Evolutionary conservation across 1,140 invertebrate species (phyloP).

Genomic region (Lepeophtheirus salmonis): DNA sequence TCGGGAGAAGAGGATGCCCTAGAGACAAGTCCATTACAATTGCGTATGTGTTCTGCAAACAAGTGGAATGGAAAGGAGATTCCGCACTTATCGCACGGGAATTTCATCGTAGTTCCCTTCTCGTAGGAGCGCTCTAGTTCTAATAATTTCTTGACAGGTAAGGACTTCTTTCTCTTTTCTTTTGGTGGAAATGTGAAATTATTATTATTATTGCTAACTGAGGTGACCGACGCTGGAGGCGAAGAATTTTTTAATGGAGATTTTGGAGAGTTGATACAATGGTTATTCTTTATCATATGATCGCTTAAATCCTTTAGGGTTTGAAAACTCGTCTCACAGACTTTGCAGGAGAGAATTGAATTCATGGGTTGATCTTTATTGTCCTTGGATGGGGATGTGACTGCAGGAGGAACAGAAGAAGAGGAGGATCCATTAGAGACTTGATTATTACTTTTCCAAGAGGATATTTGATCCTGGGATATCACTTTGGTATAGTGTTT

Average conservation of each 20-base stretch:
- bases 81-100: slow-evolving; percentile 83
- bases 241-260: no score
- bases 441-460: slow-evolving; percentile 74
- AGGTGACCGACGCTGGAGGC: slow-evolving; percentile 55
- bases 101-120: slow-evolving; percentile 38
- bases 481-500: slow-evolving; percentile 94
- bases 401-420: slow-evolving; percentile 30
- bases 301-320: slow-evolving; percentile 83
- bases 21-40: no score
- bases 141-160: slow-evolving; percentile 67
- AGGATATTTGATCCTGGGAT: slow-evolving; percentile 81
- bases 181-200: not conserved
- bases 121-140: slow-evolving; percentile 67
- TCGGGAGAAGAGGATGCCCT: no score
- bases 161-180: slow-evolving; percentile 72
- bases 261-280: no score
- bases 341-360: slow-evolving; percentile 81
- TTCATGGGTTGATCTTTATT: slow-evolving; percentile 61
- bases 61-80: slow-evolving; percentile 75
- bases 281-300: slow-evolving; percentile 90
- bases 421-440: slow-evolving; percentile 34
- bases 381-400: slow-evolving; percentile 33
- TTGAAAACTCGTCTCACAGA: slow-evolving; percentile 82
- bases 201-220: no score
- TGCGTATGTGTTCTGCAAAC: slow-evolving; percentile 71